Percentiles rank a stretch among this genome's conserved stretches.
phyloP scores from a whole-genome alignment of 2,113 vertebrate species.

The Triplophysa siluroides region DNA sequence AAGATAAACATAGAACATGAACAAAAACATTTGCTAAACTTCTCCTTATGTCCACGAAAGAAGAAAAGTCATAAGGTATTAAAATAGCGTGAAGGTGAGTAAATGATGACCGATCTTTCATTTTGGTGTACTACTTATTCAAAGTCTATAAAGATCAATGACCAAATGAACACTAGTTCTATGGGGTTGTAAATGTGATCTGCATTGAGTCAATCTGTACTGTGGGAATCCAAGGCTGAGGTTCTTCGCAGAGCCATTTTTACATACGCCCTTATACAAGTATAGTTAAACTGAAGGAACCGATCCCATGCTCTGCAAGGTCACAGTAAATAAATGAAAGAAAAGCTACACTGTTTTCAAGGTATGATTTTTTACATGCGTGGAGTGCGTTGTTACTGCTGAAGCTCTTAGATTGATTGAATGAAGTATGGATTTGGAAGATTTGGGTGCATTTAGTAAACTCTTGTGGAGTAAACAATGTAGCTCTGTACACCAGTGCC shows the following conservation, averaged over 20 bases:
- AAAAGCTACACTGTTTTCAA: constrained; percentile 9
- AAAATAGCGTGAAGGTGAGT: background rate
- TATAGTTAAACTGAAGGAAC: constrained; percentile 56
- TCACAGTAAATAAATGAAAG: constrained; percentile 25
- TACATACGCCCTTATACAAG: constrained; percentile 61
- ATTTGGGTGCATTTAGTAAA: background rate
- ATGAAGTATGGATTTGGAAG: background rate
- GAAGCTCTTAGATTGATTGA: too few species aligned
- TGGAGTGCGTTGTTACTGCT: background rate
- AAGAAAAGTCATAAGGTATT: background rate
- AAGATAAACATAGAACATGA: background rate
- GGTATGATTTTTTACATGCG: background rate
- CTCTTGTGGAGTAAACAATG: too few species aligned
- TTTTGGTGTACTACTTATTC: background rate
- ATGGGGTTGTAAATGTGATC: background rate
- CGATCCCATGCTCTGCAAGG: constrained; percentile 57
- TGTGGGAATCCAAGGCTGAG: constrained; percentile 67
- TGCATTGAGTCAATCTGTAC: constrained; percentile 39
- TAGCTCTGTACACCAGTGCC: too few species aligned
- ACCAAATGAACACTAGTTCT: background rate
- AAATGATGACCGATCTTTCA: background rate
- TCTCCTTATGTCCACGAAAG: background rate
- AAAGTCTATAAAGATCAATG: background rate
- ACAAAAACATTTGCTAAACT: background rate
- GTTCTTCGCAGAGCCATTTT: constrained; percentile 67